phyloP scores from a whole-genome alignment of 2,113 vertebrate genomes.

The Cyanocitta stelleri region DNA sequence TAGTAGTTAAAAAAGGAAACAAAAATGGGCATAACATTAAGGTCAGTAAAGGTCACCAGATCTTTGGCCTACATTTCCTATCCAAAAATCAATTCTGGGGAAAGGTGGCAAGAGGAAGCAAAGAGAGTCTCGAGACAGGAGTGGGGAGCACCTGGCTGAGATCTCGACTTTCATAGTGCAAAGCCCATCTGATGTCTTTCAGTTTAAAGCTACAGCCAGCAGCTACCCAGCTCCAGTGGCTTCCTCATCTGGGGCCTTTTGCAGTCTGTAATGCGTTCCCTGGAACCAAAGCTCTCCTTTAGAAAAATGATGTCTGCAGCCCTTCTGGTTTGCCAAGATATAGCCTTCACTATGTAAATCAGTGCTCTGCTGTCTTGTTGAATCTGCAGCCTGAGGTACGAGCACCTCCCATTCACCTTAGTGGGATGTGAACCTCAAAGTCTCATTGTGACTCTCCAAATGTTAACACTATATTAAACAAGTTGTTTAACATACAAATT shows the following conservation, averaged over 20 bases:
- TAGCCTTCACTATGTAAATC: background rate
- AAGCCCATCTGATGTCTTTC: slow-evolving; percentile 18
- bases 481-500: background rate
- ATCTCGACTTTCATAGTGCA: background rate
- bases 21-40: background rate
- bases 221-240: background rate
- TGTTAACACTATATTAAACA: slow-evolving; percentile 7
- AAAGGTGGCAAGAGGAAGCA: background rate
- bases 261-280: background rate
- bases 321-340: slow-evolving; percentile 22
- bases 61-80: background rate
- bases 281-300: background rate
- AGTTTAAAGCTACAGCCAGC: slow-evolving; percentile 5
- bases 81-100: background rate
- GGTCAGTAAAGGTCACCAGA: background rate
- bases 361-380: slow-evolving; percentile 4
- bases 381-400: slow-evolving; percentile 33
- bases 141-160: background rate
- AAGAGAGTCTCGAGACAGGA: background rate
- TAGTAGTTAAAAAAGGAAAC: background rate
- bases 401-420: slow-evolving; percentile 19
- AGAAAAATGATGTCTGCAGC: background rate
- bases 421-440: slow-evolving; percentile 27
- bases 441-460: background rate
- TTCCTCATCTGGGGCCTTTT: background rate